Evolutionary conservation across 1,140 invertebrate genomes (phyloP), one percentile per base, ranked within the genome.

Genomic region (Carposina sasakii): DNA sequence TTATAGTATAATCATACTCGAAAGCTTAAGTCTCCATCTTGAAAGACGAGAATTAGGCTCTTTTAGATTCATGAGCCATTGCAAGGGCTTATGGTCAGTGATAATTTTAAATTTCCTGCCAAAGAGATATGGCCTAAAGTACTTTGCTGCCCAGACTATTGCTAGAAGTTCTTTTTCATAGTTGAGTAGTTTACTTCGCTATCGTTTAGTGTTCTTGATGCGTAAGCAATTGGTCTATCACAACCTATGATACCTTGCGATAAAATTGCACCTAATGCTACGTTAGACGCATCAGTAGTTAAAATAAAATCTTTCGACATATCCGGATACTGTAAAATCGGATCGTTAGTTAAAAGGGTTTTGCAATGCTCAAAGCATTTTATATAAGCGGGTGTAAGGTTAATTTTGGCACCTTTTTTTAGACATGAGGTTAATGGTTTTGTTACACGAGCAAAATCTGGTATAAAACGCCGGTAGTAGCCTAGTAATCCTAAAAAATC

Each of bases 131-230:
- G 31, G 31, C 15, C 31, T 33, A 13, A 33, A 33, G 31, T 33
- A 13, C 15, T 15, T 8, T 4, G 15, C 31, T 13, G 31, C 31
- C 31, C 31, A 33, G 15, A 33, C 15, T 33, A 37, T 37, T 16
- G 34, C 34, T 8, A 37, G 34, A 2, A 37, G 13, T 20, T 37
- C 34, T n/a, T 37, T 37, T 13, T 37, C 34, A 37, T 37, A 4
- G 34, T 37, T 5, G 16, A 19, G n/a, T 37, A 17, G 79, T 95
- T 95, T 0, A 37, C 20, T 37, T 37, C 34, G n/a, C 34, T 37
- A 5, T 19, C 17, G 17, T 37, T 37, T 4, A 37, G 19, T 3
- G 34, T 37, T 3, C 34, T 15, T 6, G 34, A 37, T 3, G 34
- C 34, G 19, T 37, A 37, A 17, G 3, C 3, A n/a, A 37, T 19